These are phyloP conservation scores for Dasypogon diadema DNA, from an alignment of 2,888 invertebrate genomes.

Conservation along the genomic window DNA sequence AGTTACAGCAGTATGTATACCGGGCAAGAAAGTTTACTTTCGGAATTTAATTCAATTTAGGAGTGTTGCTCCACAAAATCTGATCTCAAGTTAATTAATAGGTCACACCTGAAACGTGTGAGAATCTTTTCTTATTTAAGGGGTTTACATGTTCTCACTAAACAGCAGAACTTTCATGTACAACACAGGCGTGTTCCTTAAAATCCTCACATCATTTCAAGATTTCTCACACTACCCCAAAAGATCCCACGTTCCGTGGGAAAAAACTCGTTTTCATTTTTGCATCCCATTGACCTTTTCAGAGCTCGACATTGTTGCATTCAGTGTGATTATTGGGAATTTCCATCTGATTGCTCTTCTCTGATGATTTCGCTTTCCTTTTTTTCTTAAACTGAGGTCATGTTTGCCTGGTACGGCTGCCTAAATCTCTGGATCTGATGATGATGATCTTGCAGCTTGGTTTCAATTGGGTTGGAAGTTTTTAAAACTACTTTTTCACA, in stretches of 20 bases:
- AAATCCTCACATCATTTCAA: neutral
- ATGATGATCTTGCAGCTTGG: slow-evolving; percentile 4
- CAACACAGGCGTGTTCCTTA: neutral
- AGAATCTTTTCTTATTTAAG: neutral
- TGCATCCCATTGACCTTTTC: slow-evolving; percentile 14
- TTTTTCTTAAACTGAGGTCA: neutral
- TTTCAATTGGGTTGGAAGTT: neutral
- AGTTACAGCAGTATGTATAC: no score
- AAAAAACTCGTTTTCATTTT: slow-evolving; percentile 1
- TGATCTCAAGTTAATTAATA: slow-evolving; percentile 9
- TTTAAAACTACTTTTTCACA: neutral
- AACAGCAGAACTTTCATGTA: neutral
- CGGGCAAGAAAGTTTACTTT: no score
- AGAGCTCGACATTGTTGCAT: slow-evolving; percentile 15
- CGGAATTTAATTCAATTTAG: slow-evolving; percentile 15
- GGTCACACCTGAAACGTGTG: neutral
- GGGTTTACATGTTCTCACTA: neutral
- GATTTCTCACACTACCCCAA: slow-evolving; percentile 1
- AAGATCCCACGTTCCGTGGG: slow-evolving; percentile 23
- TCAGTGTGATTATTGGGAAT: slow-evolving; percentile 11
- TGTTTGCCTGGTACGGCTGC: neutral
- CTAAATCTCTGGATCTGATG: neutral
- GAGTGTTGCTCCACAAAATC: neutral
- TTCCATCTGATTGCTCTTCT: neutral
- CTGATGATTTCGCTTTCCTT: neutral